A percentile compares a stretch with the other conserved stretches of the same genome.
Conservation (phyloP, 2,888 invertebrate genomes). For the Leptopilina syphax region DNA sequence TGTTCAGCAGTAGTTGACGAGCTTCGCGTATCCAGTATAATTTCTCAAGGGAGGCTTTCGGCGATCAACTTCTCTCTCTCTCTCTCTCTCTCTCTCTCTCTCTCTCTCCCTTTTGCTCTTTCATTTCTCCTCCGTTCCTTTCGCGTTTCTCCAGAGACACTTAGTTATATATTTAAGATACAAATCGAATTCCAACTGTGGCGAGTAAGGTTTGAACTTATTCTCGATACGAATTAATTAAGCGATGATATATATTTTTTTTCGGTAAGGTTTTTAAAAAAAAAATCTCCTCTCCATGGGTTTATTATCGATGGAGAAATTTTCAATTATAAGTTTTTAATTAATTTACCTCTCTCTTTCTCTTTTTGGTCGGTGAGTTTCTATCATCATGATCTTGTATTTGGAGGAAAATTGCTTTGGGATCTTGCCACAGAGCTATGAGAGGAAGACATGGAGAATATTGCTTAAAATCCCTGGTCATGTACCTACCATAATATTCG, state of each 20-base stretch:
- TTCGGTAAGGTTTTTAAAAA: no score
- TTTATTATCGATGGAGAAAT: conserved; percentile 11
- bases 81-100: conserved; percentile 28
- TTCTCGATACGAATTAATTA: conserved; percentile 57
- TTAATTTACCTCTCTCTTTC: conserved; percentile 5
- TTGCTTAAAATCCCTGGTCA: conserved; percentile 1
- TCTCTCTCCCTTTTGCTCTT: conserved; percentile 41
- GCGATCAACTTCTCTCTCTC: conserved; percentile 51
- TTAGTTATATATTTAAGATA: conserved; percentile 47
- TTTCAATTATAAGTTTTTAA: conserved; percentile 38
- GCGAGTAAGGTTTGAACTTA: conserved; percentile 21
- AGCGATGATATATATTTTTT: background rate
- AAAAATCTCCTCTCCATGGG: background rate
- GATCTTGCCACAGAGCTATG: conserved; percentile 14
- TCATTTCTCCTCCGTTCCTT: conserved; percentile 47
- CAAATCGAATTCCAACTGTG: conserved; percentile 58
- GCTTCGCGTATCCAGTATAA: conserved; percentile 56
- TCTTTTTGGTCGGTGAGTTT: background rate
- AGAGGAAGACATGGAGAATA: conserved; percentile 1
- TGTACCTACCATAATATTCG: conserved; percentile 17
- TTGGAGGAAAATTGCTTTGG: conserved; percentile 25
- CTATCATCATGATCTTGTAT: conserved; percentile 5
- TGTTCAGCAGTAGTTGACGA: conserved; percentile 58
- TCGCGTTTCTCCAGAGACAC: conserved; percentile 38
- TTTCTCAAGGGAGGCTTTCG: conserved; percentile 60